Percentiles rank a stretch among this genome's conserved stretches.
phyloP scores from a whole-genome alignment of 2,113 vertebrate species.

The Halcyon senegalensis region DNA sequence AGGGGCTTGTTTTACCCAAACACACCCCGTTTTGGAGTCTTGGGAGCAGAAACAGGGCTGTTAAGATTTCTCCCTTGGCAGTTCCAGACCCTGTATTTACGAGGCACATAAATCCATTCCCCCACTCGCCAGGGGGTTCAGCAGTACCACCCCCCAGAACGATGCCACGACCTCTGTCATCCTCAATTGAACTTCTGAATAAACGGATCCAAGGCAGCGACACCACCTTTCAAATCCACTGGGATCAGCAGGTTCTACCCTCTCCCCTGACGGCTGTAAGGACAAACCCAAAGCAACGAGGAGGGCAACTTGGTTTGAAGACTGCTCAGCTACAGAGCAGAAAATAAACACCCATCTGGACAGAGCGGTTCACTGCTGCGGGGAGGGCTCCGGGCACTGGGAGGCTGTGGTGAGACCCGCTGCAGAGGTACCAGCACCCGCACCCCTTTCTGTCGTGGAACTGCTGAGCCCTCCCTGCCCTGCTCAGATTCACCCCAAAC shows the following conservation, averaged over 20 bases:
- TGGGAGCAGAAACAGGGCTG: not conserved
- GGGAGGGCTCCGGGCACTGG: not conserved
- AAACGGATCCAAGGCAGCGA: accelerated
- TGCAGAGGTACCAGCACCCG: accelerated
- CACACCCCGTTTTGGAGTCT: accelerated
- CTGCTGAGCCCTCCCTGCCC: not conserved
- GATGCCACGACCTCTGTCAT: accelerated
- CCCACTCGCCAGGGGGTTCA: accelerated
- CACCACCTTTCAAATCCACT: accelerated
- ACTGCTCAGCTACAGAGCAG: not conserved
- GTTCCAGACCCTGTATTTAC: not conserved
- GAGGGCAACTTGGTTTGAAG: not conserved
- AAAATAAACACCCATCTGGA: not conserved
- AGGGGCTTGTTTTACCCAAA: accelerated
- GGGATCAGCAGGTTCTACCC: accelerated
- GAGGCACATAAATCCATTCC: not conserved
- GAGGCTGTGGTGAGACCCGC: accelerated
- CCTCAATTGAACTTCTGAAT: not conserved
- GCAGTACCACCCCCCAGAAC: accelerated
- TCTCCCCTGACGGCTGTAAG: not conserved
- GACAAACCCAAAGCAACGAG: not conserved
- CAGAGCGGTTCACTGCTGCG: not conserved
- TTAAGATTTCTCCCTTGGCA: not conserved
- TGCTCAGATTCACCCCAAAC: not conserved
- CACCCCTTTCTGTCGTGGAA: accelerated